Base-by-base conservation (phyloP, 2,888 invertebrate genomes). In the Cryptus viduatorius region DNA sequence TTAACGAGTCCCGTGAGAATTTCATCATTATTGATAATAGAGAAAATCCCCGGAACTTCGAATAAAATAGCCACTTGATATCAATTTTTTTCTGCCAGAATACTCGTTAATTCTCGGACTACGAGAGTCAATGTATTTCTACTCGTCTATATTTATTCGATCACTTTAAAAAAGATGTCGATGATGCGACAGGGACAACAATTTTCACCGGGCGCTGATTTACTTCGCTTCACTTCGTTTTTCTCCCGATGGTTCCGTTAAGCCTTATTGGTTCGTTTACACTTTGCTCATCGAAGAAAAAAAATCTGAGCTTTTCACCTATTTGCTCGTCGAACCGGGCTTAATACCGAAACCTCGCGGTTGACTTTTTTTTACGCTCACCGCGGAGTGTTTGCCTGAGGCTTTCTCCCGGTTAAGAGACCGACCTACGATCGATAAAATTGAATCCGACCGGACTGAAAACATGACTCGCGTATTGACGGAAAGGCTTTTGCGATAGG, bases 371-470 rank as follows among this genome's bases (percentile, higher is more conserved):
- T 44, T 31, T 5, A 10, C 19, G 16, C 53, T n/a, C 37, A 31
- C 53, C 50, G 16, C 19, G 19, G 24, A 16, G 19, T 37, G 19
- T 37, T 65, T 37, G 16, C 10, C 42, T 16, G 19, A 42, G 42
- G 37, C 16, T 65, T 65, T 42, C 8, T 19, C 16, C 64, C 3
- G 37, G 10, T 16, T 56, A 48, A 42, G 14, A 76, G 42, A 53
- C n/a, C 12, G 56, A 19, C 16, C 16, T 12, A 37, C 10, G 72
- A 72, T 78, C 67, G 59, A 72, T 68, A 72, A 82, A 56, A 77
- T 82, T 77, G 37, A 82, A 72, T 56, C 24, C 46, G 10, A 71
- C 37, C 24, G 59, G 31, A 67, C 29, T 46, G 3, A 50, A 71
- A 56, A 76, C 46, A 42, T 29, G 42, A 75, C 68, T 42, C 61